Evolutionary conservation across 2,797 vertebrate genomes (phyloP).

Genomic region (Crenuchus spilurus): DNA sequence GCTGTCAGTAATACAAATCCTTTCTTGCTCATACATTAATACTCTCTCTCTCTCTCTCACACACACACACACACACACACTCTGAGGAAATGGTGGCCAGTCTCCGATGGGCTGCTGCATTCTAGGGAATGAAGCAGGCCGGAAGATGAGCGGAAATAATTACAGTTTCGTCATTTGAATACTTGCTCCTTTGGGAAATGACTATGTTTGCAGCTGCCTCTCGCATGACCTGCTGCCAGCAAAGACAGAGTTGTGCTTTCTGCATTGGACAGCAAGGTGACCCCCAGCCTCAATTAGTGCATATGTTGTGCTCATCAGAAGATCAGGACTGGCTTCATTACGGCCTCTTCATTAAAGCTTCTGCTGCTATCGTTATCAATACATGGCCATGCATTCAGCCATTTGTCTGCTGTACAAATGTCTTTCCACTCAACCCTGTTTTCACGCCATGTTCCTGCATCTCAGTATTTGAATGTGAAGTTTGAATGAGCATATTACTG

Average conservation of each 20-base stretch:
- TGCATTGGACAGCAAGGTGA: background rate
- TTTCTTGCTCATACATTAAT: constrained; percentile 15
- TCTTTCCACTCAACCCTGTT: too few relatives aligned
- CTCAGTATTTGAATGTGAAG: constrained; percentile 36
- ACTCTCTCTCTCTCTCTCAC: constrained; percentile 28
- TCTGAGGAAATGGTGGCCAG: constrained; percentile 57
- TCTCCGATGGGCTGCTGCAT: constrained; percentile 54
- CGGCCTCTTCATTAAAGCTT: background rate
- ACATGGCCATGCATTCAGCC: constrained; percentile 11
- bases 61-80: constrained; percentile 18
- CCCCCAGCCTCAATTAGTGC: too few relatives aligned
- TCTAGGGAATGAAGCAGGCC: constrained; percentile 53
- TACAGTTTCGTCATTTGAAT: constrained; percentile 67
- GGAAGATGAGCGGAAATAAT: constrained; percentile 72
- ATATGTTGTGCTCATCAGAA: too few relatives aligned
- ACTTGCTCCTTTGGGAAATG: constrained; percentile 59
- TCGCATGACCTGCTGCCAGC: constrained; percentile 46
- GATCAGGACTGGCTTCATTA: background rate
- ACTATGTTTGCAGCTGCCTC: constrained; percentile 48
- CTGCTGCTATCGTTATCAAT: background rate
- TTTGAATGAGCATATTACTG: constrained; percentile 53
- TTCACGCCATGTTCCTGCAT: background rate
- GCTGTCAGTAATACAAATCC: constrained; percentile 10
- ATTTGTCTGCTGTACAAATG: background rate
- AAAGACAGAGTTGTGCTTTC: constrained; percentile 28